Base-by-base conservation (phyloP, 2,888 invertebrate genomes). In the Aradus depressus region DNA sequence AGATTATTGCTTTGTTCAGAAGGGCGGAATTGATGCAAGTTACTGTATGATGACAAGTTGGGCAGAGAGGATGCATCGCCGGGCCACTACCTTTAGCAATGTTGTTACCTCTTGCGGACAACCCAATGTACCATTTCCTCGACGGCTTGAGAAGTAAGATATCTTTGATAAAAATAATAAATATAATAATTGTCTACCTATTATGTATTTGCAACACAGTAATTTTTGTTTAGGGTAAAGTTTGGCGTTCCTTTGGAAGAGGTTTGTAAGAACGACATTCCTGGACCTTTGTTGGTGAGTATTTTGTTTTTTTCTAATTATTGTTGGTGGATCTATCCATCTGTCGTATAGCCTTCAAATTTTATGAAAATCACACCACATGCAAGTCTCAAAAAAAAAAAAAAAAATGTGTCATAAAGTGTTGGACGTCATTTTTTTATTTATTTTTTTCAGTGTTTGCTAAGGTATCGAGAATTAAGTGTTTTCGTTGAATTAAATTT, bases 241-340 rank as follows among this genome's bases (percentile, higher is more conserved):
- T 95, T 95, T 71, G 93, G 93, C 60, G 88, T 83, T 57, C 81
- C 89, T 42, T 73, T 95, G 58, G 85, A 86, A 63, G 89, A 90
- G 76, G 91, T 93, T 58, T 91, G 92, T 72, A 91, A 92, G 70
- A 90, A 89, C 69, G 89, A 90, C 72, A 87, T 93, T 70, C 93
- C 95, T 60, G 90, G 88, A 60, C 91, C 91, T 58, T 73, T 92
- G 64, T 75, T 92, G 68, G 90, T 85, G 72, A 78, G 79, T 76
- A 66, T 63, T 47, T 43, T 19, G n/a, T 31, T 31, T 31, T 31
- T 31, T 31, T 44, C 12, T 42, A 37, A 18, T 18, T 45, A 18
- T 26, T 42, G 39, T 31, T 31, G 8, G 8, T 31, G 8, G 31
- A 10, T 31, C 31, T 31, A 10, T 31, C n/a, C n/a, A n/a, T n/a